Evolutionary conservation across 2,888 invertebrate species (phyloP).

Genomic region (Pterostichus niger): DNA sequence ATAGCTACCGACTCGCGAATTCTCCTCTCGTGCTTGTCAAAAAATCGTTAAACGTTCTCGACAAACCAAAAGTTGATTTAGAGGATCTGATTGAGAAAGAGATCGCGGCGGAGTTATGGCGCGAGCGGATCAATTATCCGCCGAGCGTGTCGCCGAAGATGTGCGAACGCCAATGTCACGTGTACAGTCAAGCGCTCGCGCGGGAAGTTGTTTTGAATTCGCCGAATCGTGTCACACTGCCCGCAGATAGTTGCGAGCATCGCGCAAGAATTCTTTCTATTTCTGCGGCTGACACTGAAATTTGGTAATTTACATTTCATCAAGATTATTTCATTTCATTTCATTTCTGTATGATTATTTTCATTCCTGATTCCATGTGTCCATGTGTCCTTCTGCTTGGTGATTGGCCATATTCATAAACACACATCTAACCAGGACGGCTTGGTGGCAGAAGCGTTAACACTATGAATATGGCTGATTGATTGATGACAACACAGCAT

Average conservation of each 20-base stretch:
- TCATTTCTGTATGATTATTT: neutral
- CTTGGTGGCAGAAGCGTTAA: slow-evolving; percentile 72
- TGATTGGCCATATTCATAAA: slow-evolving; percentile 74
- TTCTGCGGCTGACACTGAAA: slow-evolving; percentile 84
- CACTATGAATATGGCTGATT: slow-evolving; percentile 73
- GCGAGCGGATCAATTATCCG: slow-evolving; percentile 86
- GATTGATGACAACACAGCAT: slow-evolving; percentile 62
- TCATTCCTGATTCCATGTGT: slow-evolving; percentile 69
- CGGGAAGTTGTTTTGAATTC: slow-evolving; percentile 77
- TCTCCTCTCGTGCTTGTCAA: slow-evolving; percentile 84
- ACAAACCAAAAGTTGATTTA: slow-evolving; percentile 69
- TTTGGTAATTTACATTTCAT: slow-evolving; percentile 80
- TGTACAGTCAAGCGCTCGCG: slow-evolving; percentile 74
- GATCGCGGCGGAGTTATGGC: slow-evolving; percentile 82
- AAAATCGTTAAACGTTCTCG: slow-evolving; percentile 79
- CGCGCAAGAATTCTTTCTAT: slow-evolving; percentile 84
- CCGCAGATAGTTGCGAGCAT: slow-evolving; percentile 81
- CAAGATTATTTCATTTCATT: neutral
- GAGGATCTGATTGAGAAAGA: slow-evolving; percentile 82
- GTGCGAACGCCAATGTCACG: slow-evolving; percentile 75
- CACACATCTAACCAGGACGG: slow-evolving; percentile 67
- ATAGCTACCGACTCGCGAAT: slow-evolving; percentile 92
- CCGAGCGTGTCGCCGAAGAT: slow-evolving; percentile 82
- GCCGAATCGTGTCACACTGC: slow-evolving; percentile 82
- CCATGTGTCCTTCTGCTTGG: slow-evolving; percentile 68